Base-by-base conservation (phyloP, 1,140 invertebrate species). In the Trichonephila inaurata region DNA sequence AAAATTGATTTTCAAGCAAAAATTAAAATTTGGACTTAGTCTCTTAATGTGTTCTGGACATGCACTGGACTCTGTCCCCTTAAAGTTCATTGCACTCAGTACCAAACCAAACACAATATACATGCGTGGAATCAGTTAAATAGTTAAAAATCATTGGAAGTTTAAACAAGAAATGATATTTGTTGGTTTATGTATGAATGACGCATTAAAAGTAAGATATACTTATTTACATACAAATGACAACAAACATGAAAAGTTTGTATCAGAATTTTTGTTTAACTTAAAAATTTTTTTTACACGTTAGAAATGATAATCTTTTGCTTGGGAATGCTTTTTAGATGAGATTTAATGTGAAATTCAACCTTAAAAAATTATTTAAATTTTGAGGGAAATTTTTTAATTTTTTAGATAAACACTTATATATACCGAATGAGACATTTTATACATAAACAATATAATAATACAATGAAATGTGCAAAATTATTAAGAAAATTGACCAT, bases 51-150 rank as follows among this genome's bases (percentile, higher is more conserved):
- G 18, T 0, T 19, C 16, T 77, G 28, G 72, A 40, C 72, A 77
- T 33, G 6, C 44, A 83, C 44, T 60, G 82, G 82, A n/a, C 82
- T 83, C 77, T 82, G 77, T 82, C 77, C 77, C 77, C 44, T n/a
- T 44, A 83, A 60, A 83, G 82, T 83, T 83, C 82, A 83, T n/a
- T 83, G 44, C 82, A n/a, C 82, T 58, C 51, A 12, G n/a, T 12
- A 58, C 51, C 19, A 44, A 44, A n/a, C 10, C 44, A 19, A 51
- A 18, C 16, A 18, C 40, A 44, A 28, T 28, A 28, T 14, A 77
- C 72, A 77, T n/a, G n/a, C 3, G n/a, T 82, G 77, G 58, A 8
- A 83, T 24, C 24, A 21, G 24, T 82, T 28, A 77, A 77, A 40
- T 18, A 8, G n/a, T 69, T 19, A 6, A 69, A 69, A 69, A 69